These are phyloP conservation scores for Xenopus borealis DNA, from an alignment of 2,113 vertebrate species.

Conservation along the genomic window DNA sequence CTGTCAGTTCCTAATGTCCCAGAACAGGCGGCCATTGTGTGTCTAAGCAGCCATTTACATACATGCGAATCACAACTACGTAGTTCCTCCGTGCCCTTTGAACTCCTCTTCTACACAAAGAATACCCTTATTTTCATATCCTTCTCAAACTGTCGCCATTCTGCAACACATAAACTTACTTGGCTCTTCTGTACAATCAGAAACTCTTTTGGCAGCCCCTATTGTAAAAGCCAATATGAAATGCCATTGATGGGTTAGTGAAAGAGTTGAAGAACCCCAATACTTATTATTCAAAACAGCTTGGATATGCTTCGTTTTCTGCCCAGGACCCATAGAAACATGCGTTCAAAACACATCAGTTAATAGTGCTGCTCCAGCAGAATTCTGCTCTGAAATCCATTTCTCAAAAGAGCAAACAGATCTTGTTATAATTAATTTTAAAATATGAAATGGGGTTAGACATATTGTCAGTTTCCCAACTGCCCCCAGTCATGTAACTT, in stretches of 20 bases:
- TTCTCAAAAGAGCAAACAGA: too few relatives aligned
- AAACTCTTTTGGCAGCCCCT: neutral
- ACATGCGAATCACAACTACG: neutral
- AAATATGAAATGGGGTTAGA: too few relatives aligned
- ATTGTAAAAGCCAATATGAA: neutral
- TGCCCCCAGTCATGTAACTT: too few relatives aligned
- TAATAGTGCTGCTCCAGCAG: too few relatives aligned
- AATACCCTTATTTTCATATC: conserved; percentile 28
- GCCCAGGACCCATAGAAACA: too few relatives aligned
- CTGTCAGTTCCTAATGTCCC: neutral
- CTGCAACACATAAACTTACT: conserved; percentile 2
- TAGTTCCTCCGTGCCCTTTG: conserved; percentile 11
- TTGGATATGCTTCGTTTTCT: too few relatives aligned
- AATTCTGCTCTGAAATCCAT: too few relatives aligned
- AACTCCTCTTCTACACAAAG: conserved; percentile 13
- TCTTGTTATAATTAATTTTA: too few relatives aligned
- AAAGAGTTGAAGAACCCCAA: too few relatives aligned
- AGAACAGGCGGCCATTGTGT: conserved; percentile 18
- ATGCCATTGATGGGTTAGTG: neutral
- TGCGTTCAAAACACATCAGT: too few relatives aligned
- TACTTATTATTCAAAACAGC: too few relatives aligned
- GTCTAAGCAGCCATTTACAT: conserved; percentile 11
- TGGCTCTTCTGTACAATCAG: neutral
- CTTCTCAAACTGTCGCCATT: neutral
- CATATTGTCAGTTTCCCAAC: too few relatives aligned